Evolutionary conservation across 2,888 invertebrate species (phyloP).

Genomic region (Synanthedon formicaeformis): DNA sequence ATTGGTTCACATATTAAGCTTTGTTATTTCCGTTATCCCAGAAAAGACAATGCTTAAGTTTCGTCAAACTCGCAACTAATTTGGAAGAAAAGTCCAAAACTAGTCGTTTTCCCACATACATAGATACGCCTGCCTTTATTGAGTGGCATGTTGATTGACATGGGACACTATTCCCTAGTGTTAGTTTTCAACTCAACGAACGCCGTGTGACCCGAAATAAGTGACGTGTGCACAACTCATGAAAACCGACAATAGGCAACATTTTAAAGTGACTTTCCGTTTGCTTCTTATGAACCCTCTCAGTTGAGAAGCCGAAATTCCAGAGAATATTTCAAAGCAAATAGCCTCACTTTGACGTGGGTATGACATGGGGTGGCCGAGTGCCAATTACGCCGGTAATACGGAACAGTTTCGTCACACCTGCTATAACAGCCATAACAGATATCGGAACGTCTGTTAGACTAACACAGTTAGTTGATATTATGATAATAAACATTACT

Average conservation of each 20-base stretch:
- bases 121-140: no score
- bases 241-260: background rate
- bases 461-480: background rate
- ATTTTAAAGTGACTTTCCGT: background rate
- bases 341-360: conserved; percentile 2
- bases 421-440: background rate
- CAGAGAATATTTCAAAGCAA: conserved; percentile 4
- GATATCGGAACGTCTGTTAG: background rate
- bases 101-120: no score
- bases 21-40: no score
- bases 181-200: no score
- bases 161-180: no score
- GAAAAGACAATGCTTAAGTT: no score
- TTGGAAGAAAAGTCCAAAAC: no score
- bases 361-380: conserved; percentile 3
- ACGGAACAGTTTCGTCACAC: conserved; percentile 3
- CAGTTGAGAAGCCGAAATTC: conserved; percentile 1
- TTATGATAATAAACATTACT: background rate
- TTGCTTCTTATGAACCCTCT: background rate
- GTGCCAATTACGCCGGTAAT: conserved; percentile 3
- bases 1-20: no score
- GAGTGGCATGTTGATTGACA: no score
- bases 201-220: no score
- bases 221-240: background rate
- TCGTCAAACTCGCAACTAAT: no score